Base-by-base conservation (phyloP, 2,113 vertebrate genomes). In the Nothobranchius furzeri region DNA sequence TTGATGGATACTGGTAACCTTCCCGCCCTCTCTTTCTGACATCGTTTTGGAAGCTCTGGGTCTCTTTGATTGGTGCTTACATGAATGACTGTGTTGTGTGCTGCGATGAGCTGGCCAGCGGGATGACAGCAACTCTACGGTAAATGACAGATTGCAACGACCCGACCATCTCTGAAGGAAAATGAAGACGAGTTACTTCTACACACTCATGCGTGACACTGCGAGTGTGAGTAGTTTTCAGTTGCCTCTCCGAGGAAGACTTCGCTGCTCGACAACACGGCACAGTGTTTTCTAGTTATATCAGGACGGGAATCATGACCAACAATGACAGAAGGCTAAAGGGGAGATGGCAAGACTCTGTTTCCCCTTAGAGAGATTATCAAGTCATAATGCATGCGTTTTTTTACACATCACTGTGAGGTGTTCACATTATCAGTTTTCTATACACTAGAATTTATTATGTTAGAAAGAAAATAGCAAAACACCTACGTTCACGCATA, bases 41-140 rank as follows among this genome's bases (percentile, higher is more conserved):
- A 90, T 91, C 85, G 82, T 88, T 88, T 87, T 87, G 89, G 89
- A 91, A 91, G 90, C 86, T 90, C 86, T 89, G 84, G 83, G 82
- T 90, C 88, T 83, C 68, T 87, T 85, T 84, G 87, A 85, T 78
- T 77, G 85, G 82, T 69, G 75, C 70, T 81, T 62, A 76, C 63
- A 54, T 78, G 67, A 81, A 54, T 78, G 67, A 80, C 79, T 67
- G 75, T 20, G 76, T 74, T n/a, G 69, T 73, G 76, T 73, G 73
- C 74, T 75, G 70, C 65, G 20, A 77, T 60, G 78, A 90, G 87
- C 79, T 73, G 68, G 71, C 78, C 71, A 74, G 73, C 68, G 60
- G 77, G 75, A 76, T 61, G 68, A 79, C 53, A 40, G 52, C 54
- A 68, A 74, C 59, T 62, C 58, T 36, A 81, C 42, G 64, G 55